A percentile compares a stretch with the other conserved stretches of the same genome.
phyloP scores from a whole-genome alignment of 2,797 vertebrate genomes.

The Spondyliosoma cantharus region DNA sequence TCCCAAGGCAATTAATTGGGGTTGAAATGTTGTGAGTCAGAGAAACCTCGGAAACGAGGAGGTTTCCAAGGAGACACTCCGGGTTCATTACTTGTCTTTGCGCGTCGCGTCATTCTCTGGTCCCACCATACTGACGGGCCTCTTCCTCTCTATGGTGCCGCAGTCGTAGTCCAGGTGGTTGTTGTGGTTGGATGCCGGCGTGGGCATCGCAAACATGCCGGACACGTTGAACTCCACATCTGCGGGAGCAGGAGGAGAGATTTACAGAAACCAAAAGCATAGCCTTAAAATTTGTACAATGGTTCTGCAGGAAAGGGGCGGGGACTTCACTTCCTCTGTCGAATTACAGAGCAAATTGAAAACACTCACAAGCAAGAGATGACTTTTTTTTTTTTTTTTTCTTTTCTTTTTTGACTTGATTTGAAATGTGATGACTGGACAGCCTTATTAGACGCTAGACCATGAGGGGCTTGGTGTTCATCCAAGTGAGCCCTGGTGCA shows the following conservation, averaged over 20 bases:
- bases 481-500: too few relatives aligned
- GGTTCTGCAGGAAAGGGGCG: too few relatives aligned
- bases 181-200: constrained; percentile 89
- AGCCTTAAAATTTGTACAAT: not conserved
- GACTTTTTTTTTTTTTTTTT: too few relatives aligned
- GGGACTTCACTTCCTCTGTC: not conserved
- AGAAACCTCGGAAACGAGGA: not conserved
- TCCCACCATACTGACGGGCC: constrained; percentile 92
- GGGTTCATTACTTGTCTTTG: constrained; percentile 89
- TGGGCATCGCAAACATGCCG: constrained; percentile 90
- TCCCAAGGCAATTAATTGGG: constrained; percentile 13
- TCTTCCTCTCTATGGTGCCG: constrained; percentile 91
- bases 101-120: constrained; percentile 90
- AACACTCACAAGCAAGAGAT: not conserved
- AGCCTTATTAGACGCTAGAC: too few relatives aligned
- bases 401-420: too few relatives aligned
- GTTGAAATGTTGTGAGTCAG: not conserved
- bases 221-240: constrained; percentile 98
- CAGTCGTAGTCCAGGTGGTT: constrained; percentile 88
- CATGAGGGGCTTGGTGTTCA: too few relatives aligned
- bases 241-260: constrained; percentile 64
- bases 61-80: not conserved
- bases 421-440: too few relatives aligned
- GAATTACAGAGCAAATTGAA: not conserved
- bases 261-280: not conserved